Evolutionary conservation across 2,113 vertebrate genomes (phyloP).

Genomic region (Pimephales promelas): DNA sequence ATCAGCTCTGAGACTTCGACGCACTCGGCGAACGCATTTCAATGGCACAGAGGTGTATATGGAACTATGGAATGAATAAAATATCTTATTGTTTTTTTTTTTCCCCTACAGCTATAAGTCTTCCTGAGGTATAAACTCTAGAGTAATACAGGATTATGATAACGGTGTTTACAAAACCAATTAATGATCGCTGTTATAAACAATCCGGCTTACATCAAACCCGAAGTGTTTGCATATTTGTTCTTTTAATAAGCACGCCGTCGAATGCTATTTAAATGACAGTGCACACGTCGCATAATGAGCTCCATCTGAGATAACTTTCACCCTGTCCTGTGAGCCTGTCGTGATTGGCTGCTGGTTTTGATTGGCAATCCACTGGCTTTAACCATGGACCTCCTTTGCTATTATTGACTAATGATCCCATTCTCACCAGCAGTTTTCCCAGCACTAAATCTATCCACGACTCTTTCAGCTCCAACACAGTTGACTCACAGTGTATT

Average conservation of each 20-base stretch:
- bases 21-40: not conserved
- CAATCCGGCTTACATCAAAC: not conserved
- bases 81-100: not conserved
- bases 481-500: slow-evolving; percentile 31
- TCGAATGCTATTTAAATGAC: slow-evolving; percentile 30
- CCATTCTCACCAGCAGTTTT: not conserved
- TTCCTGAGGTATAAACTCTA: not conserved
- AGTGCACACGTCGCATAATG: slow-evolving; percentile 17
- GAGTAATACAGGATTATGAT: not conserved
- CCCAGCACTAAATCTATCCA: slow-evolving; percentile 15
- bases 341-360: not conserved
- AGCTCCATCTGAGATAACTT: not conserved
- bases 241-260: not conserved
- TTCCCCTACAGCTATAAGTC: not conserved
- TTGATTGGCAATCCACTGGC: slow-evolving; percentile 30
- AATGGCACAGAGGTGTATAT: not conserved
- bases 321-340: not conserved
- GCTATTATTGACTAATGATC: slow-evolving; percentile 23
- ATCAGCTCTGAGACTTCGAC: slow-evolving; percentile 10
- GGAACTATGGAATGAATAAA: slow-evolving; percentile 17
- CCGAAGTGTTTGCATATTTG: not conserved
- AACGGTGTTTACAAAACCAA: slow-evolving; percentile 14
- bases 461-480: not conserved
- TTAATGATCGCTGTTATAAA: not conserved
- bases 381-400: not conserved